Conservation (phyloP, 2,113 vertebrate genomes). For the Ia io region DNA sequence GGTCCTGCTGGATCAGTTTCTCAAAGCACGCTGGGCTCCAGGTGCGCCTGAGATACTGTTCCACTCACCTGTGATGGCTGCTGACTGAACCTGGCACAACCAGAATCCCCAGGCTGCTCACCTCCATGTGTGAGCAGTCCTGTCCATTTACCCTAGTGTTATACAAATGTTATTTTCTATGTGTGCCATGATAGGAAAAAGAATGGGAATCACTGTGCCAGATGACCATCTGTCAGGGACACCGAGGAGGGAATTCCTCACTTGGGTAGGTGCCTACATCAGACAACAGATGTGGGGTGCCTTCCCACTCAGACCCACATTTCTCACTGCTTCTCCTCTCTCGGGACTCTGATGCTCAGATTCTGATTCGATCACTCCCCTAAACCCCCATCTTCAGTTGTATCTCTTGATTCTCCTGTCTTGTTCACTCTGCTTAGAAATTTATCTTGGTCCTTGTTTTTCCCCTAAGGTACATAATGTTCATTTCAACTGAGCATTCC, state of each 20-base stretch:
- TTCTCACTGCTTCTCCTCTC: not conserved
- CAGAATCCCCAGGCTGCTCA: not conserved
- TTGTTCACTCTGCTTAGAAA: not conserved
- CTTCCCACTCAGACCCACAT: not conserved
- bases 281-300: not conserved
- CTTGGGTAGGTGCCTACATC: not conserved
- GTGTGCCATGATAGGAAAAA: not conserved
- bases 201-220: not conserved
- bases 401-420: not conserved
- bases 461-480: not conserved
- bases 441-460: not conserved
- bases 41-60: not conserved
- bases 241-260: not conserved
- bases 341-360: not conserved
- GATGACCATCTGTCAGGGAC: not conserved
- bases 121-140: not conserved
- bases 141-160: not conserved
- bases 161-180: not conserved
- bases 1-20: not conserved
- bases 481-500: not conserved
- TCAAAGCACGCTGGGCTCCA: not conserved
- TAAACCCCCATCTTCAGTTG: not conserved
- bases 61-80: too few relatives aligned
- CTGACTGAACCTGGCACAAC: not conserved
- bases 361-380: not conserved